phyloP scores from a whole-genome alignment of 2,888 invertebrate species.

The Thyatira batis region DNA sequence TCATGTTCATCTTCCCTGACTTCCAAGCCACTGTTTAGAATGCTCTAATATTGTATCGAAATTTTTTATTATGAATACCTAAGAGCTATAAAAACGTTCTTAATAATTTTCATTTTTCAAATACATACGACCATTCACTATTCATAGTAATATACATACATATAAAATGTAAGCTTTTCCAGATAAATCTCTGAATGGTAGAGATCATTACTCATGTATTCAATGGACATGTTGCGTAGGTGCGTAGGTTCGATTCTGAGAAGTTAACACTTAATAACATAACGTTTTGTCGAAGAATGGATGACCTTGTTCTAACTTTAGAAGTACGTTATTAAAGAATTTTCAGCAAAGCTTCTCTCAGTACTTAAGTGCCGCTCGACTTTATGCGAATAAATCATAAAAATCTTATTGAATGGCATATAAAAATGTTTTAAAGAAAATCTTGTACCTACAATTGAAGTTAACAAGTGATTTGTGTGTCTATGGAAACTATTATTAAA shows the following conservation, averaged over 20 bases:
- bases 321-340: neutral
- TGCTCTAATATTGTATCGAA: no score
- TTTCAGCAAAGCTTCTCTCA: no score
- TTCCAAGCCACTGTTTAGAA: no score
- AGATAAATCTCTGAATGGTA: neutral
- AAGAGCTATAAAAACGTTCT: neutral
- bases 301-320: neutral
- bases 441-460: no score
- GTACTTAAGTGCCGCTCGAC: no score
- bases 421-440: no score
- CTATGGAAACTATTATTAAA: no score
- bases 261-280: slow-evolving; percentile 1
- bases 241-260: neutral
- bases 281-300: neutral
- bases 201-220: neutral
- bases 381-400: no score
- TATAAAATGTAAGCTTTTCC: neutral
- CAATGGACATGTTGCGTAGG: neutral
- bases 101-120: neutral
- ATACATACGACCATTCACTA: neutral
- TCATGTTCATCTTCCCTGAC: no score
- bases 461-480: no score
- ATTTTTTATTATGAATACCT: no score
- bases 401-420: no score
- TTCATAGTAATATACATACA: neutral